A percentile compares a stretch with the other conserved stretches of the same genome.
phyloP scores from a whole-genome alignment of 2,113 vertebrate genomes.

The Caranx ignobilis region DNA sequence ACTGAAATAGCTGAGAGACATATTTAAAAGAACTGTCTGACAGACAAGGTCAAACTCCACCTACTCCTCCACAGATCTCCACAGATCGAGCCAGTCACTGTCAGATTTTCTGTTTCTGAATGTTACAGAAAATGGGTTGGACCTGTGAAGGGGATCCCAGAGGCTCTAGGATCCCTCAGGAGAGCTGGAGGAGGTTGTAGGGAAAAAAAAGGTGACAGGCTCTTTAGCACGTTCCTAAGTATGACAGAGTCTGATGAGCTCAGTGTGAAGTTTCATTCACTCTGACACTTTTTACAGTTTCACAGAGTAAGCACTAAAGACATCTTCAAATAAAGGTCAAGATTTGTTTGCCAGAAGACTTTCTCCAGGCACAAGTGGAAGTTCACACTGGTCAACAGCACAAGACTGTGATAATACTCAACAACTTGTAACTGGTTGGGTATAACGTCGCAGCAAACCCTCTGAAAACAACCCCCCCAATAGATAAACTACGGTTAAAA shows the following conservation, averaged over 20 bases:
- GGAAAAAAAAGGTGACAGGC: neutral
- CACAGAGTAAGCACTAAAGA: neutral
- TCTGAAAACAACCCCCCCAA: neutral
- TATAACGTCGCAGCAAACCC: neutral
- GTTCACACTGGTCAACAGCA: neutral
- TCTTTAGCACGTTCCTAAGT: neutral
- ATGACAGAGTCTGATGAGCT: neutral
- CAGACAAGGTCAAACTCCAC: neutral
- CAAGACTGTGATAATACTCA: neutral
- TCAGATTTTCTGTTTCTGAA: neutral
- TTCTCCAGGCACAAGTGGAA: neutral
- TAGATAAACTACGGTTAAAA: slow-evolving; percentile 6
- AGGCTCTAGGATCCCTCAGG: neutral
- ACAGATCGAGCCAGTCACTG: neutral
- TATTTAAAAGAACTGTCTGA: neutral
- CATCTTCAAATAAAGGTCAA: neutral
- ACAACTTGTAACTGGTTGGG: neutral
- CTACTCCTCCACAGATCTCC: neutral
- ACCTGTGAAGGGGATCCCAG: neutral
- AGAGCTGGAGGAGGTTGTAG: neutral
- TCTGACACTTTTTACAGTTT: neutral
- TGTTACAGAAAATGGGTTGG: neutral
- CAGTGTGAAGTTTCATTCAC: neutral
- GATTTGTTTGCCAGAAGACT: neutral
- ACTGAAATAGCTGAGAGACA: neutral